phyloP scores from a whole-genome alignment of 1,140 invertebrate species.

The Solen grandis region DNA sequence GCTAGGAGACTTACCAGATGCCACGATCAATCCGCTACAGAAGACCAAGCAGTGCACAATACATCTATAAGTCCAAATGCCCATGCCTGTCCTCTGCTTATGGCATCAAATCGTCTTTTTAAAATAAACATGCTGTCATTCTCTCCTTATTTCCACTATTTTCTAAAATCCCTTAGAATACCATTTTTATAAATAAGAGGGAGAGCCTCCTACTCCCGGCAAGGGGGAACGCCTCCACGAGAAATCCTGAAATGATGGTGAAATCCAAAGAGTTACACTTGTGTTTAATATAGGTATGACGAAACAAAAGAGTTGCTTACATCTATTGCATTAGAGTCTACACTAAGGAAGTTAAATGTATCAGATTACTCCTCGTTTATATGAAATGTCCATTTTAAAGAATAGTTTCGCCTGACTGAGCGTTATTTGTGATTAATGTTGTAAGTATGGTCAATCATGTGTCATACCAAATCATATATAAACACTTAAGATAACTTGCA shows the following conservation, averaged over 20 bases:
- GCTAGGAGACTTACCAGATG: slow-evolving; percentile 48
- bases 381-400: too few relatives aligned
- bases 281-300: neutral
- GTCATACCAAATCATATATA: too few relatives aligned
- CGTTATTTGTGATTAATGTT: too few relatives aligned
- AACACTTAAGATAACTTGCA: too few relatives aligned
- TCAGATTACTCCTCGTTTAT: too few relatives aligned
- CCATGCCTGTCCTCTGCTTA: slow-evolving; percentile 50
- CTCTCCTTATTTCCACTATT: slow-evolving; percentile 5
- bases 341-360: too few relatives aligned
- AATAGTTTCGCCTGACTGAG: too few relatives aligned
- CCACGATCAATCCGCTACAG: slow-evolving; percentile 32
- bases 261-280: neutral
- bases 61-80: slow-evolving; percentile 40
- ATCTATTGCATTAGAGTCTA: neutral
- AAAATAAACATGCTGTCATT: slow-evolving; percentile 57
- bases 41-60: slow-evolving; percentile 49
- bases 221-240: neutral
- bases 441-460: too few relatives aligned
- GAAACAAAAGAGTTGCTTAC: neutral
- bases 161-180: slow-evolving; percentile 45
- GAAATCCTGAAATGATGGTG: neutral
- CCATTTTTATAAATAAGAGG: neutral
- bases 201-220: neutral
- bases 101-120: slow-evolving; percentile 36